Base-by-base conservation (phyloP, 2,797 vertebrate species). In the Platyrinchus mystaceus region DNA sequence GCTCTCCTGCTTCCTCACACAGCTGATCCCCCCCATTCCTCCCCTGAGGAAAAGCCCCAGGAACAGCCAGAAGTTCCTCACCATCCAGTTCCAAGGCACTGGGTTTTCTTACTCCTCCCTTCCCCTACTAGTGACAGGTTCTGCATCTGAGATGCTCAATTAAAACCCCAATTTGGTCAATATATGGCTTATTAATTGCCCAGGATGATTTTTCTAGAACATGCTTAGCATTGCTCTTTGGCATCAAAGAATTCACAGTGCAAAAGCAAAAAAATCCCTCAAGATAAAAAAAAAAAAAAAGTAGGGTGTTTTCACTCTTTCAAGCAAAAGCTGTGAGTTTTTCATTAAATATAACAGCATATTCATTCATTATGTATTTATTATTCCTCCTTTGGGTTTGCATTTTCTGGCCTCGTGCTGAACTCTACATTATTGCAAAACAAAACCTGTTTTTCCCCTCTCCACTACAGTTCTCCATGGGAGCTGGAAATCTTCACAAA, bases 401-500 rank as follows among this genome's bases (percentile, higher is more conserved):
- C 69, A 85, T 94, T 92, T 81, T 94, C 94, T 97, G 91, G 82
- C 92, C 71, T 92, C 20, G 84, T 81, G 89, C 93, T 87, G 84
- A 97, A 95, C 92, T 95, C 93, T 19, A 87, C 94, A 95, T 91
- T 80, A 89, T 62, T 52, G 87, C 49, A 59, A 91, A 88, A 97
- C 96, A 97, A 97, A 96, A 91, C 87, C 49, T 80, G 84, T 83
- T 96, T 97, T 93, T 62, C 76, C 60, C 84, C 77, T 95, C 67
- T 58, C 76, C 53, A 63, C 73, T 30, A 70, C 91, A 92, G 60
- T 76, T 93, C 97, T 93, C 97, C 86, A 34, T 74, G 94, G 96
- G 97, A 96, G 96, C 90, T 95, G 94, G 90, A 95, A 91, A 82
- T 75, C 32, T 19, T 70, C 89, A 95, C 94, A 97, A 96, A 96